Evolutionary conservation across 92 coral and sea anemone species (phyloP).

Genomic region (Actinostola sp.): DNA sequence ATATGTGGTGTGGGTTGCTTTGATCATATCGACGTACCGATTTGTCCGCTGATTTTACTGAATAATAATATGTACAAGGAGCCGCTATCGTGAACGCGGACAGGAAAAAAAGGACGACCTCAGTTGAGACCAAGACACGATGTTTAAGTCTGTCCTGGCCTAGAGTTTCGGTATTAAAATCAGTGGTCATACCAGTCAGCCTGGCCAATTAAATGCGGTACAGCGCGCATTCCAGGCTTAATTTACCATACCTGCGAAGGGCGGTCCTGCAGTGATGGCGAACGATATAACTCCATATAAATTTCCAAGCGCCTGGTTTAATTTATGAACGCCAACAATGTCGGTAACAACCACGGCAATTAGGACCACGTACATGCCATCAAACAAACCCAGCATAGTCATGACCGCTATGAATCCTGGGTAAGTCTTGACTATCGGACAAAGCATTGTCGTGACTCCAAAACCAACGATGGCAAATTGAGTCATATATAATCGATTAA

Average conservation of each 20-base stretch:
- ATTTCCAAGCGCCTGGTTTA: conserved; percentile 82
- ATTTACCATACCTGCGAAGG: conserved; percentile 82
- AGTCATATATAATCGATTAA: conserved; percentile 87
- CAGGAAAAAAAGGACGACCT: too few relatives aligned
- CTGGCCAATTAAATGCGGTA: too few relatives aligned
- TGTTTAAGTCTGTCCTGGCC: too few relatives aligned
- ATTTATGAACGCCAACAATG: conserved; percentile 86
- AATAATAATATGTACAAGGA: too few relatives aligned
- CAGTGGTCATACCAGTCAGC: too few relatives aligned
- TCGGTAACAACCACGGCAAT: conserved; percentile 87
- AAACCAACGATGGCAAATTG: conserved; percentile 87
- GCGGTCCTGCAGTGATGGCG: conserved; percentile 87
- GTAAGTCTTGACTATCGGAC: conserved; percentile 75
- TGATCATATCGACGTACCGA: too few relatives aligned
- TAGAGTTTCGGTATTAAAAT: too few relatives aligned
- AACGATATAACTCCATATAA: conserved; percentile 85
- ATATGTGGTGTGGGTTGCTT: too few relatives aligned
- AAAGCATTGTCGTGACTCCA: conserved; percentile 72
- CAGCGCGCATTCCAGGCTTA: too few relatives aligned
- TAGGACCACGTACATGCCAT: conserved; percentile 88
- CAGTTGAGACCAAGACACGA: too few relatives aligned
- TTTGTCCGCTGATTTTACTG: too few relatives aligned
- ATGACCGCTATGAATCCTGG: conserved; percentile 65
- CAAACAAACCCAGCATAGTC: conserved; percentile 85
- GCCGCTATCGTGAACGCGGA: too few relatives aligned